Conservation (phyloP, 2,797 vertebrate genomes). For the Austrolebias charrua region DNA sequence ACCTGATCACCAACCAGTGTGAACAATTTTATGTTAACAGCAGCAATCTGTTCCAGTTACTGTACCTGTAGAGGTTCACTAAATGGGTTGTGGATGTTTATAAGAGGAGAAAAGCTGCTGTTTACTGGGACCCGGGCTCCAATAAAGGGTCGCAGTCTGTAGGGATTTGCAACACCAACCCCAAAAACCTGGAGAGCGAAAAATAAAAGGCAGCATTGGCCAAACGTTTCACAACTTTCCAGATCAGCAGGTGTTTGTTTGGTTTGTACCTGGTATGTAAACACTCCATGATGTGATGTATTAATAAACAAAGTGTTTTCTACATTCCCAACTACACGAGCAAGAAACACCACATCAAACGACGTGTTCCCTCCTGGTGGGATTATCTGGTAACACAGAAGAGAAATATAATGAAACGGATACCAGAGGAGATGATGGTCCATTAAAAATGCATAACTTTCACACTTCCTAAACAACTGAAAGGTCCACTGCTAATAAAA, state of each 20-base stretch:
- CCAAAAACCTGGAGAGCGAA: conserved; percentile 89
- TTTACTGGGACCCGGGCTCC: conserved; percentile 97
- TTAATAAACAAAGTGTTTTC: conserved; percentile 99
- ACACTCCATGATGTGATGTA: conserved; percentile 97
- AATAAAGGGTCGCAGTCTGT: conserved; percentile 94
- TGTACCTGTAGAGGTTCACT: conserved; percentile 98
- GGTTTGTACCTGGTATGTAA: conserved; percentile 95
- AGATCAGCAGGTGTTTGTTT: neutral
- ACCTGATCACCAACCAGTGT: neutral
- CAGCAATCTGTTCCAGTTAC: conserved; percentile 45
- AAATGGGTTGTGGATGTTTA: conserved; percentile 97
- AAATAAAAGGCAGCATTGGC: conserved; percentile 1
- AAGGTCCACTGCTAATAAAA: conserved; percentile 14
- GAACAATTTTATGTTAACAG: neutral
- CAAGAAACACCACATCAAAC: conserved; percentile 98
- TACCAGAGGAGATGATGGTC: too few relatives aligned
- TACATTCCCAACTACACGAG: conserved; percentile 98
- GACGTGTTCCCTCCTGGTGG: conserved; percentile 98
- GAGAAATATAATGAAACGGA: neutral
- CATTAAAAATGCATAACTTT: neutral
- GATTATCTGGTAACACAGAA: conserved; percentile 86
- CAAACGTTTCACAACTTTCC: neutral
- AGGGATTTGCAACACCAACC: conserved; percentile 96
- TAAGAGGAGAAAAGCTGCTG: conserved; percentile 97
- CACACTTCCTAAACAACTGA: too few relatives aligned